Evolutionary conservation across 2,888 invertebrate genomes (phyloP).

Genomic region (Pseudococcus viburni): DNA sequence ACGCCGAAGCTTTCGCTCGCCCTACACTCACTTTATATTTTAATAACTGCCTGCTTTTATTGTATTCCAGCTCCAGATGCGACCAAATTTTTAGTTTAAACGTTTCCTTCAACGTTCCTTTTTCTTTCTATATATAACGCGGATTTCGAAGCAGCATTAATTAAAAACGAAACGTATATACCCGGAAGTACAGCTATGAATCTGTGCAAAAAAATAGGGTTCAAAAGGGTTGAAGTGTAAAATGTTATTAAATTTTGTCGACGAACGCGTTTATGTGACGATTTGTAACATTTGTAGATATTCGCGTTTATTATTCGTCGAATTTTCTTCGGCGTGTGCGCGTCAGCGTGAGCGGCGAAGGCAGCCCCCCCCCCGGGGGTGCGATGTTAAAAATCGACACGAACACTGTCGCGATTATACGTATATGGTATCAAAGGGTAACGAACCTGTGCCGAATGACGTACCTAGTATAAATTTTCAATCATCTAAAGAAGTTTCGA

Average conservation of each 20-base stretch:
- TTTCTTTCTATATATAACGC: slow-evolving; percentile 49
- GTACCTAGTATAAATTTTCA: slow-evolving; percentile 16
- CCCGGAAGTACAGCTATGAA: slow-evolving; percentile 60
- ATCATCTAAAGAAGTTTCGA: not conserved
- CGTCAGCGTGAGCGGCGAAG: not conserved
- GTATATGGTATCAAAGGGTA: slow-evolving; percentile 12
- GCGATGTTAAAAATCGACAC: slow-evolving; percentile 36
- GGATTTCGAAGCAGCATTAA: slow-evolving; percentile 55
- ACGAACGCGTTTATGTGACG: slow-evolving; percentile 49
- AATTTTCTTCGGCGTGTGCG: slow-evolving; percentile 21
- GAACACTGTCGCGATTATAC: slow-evolving; percentile 1
- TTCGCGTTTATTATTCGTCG: slow-evolving; percentile 46
- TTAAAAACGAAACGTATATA: slow-evolving; percentile 61
- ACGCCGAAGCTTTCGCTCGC: slow-evolving; percentile 51
- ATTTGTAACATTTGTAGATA: slow-evolving; percentile 56
- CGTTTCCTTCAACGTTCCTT: slow-evolving; percentile 64
- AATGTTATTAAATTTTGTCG: slow-evolving; percentile 57
- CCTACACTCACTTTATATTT: slow-evolving; percentile 65
- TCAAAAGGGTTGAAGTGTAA: slow-evolving; percentile 57
- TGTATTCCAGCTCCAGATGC: slow-evolving; percentile 65
- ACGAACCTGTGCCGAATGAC: slow-evolving; percentile 39
- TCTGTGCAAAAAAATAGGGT: slow-evolving; percentile 60
- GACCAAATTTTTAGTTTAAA: slow-evolving; percentile 65
- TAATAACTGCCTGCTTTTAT: slow-evolving; percentile 66
- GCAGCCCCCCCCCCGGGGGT: not conserved